These are phyloP conservation scores for Euglossa dilemma DNA, from an alignment of 1,140 invertebrate species.

Conservation along the genomic window DNA sequence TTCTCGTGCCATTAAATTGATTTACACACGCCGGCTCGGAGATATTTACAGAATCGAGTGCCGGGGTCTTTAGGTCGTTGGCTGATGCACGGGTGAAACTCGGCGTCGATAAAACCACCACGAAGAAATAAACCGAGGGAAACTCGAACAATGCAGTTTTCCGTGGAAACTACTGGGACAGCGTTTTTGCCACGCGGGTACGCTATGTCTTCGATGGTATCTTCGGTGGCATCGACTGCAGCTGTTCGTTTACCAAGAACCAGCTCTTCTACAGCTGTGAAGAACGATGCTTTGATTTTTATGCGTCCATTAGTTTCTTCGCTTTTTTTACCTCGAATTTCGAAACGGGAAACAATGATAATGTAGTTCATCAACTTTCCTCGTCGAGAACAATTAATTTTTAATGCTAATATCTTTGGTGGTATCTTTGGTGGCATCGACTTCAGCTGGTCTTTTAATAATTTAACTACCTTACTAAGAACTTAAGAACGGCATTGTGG, in stretches of 20 bases:
- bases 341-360: background rate
- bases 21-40: background rate
- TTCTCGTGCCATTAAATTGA: conserved; percentile 16
- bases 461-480: too few relatives aligned
- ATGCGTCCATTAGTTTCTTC: background rate
- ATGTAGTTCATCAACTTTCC: too few relatives aligned
- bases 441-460: too few relatives aligned
- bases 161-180: background rate
- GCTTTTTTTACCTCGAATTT: background rate
- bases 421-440: background rate
- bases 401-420: background rate
- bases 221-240: background rate
- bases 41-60: background rate
- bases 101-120: conserved; percentile 1
- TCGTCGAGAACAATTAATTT: too few relatives aligned
- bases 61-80: background rate
- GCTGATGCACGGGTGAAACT: background rate
- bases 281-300: background rate
- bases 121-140: conserved; percentile 12
- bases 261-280: background rate
- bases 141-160: background rate
- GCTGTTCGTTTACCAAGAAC: background rate
- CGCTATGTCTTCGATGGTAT: background rate
- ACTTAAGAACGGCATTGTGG: too few relatives aligned
- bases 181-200: background rate